Conservation (phyloP, 1,140 invertebrate species). For the Apis florea region DNA sequence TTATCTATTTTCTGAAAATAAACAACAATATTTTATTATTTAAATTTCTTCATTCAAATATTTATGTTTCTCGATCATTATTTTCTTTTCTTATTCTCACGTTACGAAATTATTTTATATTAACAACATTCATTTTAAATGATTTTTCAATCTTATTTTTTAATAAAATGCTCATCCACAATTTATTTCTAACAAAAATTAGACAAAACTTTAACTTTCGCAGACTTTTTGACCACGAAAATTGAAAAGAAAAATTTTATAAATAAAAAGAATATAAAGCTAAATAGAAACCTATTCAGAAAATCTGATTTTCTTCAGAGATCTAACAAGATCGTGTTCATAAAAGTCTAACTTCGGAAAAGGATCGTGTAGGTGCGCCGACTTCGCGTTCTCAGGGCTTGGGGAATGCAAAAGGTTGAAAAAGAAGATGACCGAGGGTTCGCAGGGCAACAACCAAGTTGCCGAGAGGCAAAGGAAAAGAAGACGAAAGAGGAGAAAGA, state of each 20-base stretch:
- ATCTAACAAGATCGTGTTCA: background rate
- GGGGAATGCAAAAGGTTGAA: conserved; percentile 74
- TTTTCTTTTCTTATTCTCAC: no score
- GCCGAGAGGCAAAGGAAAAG: conserved; percentile 59
- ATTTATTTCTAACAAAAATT: background rate
- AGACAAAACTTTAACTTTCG: background rate
- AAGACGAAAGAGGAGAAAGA: conserved; percentile 52
- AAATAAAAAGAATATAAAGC: no score
- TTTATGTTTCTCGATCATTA: no score
- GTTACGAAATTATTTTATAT: no score
- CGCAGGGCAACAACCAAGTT: conserved; percentile 71
- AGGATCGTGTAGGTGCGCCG: conserved; percentile 68
- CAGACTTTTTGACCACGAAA: fast-evolving
- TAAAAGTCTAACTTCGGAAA: conserved; percentile 35
- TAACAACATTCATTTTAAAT: background rate
- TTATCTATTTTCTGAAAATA: no score
- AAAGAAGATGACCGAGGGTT: conserved; percentile 70
- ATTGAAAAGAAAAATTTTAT: background rate
- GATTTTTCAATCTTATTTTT: background rate
- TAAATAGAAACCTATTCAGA: background rate
- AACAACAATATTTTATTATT: no score
- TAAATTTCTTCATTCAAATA: no score
- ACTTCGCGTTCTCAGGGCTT: conserved; percentile 67
- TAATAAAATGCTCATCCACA: background rate
- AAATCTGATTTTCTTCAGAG: background rate